Conservation (phyloP, 35 echinoderm and acorn worm genomes). For the Apostichopus parvimensis region DNA sequence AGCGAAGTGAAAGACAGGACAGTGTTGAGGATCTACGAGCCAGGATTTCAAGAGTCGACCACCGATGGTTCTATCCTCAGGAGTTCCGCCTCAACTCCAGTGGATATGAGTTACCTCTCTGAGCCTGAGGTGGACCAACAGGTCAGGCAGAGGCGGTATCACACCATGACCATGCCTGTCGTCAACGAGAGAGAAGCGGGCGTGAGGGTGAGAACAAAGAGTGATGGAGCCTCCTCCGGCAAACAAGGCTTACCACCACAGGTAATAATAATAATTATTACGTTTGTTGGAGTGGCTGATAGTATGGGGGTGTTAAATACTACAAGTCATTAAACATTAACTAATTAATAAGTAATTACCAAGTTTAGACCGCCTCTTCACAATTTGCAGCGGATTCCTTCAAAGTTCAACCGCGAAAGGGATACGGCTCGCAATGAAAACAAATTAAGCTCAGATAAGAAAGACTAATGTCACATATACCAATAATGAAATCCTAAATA, state of each 20-base stretch:
- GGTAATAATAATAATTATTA: not conserved
- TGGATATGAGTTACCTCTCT: conserved; percentile 79
- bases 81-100: conserved; percentile 71
- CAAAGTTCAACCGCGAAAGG: no score
- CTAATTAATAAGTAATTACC: no score
- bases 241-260: conserved; percentile 32
- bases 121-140: conserved; percentile 88
- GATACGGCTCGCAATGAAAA: no score
- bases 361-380: no score
- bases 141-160: conserved; percentile 64
- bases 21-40: conserved; percentile 89
- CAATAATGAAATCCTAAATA: no score
- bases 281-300: not conserved
- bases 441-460: no score
- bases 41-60: conserved; percentile 66
- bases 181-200: conserved; percentile 24
- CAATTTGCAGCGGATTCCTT: no score
- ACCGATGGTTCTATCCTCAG: not conserved
- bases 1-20: conserved; percentile 82
- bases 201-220: conserved; percentile 32
- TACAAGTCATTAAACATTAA: no score
- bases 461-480: no score
- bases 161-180: conserved; percentile 70
- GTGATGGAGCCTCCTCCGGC: conserved; percentile 47
- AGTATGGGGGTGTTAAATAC: not conserved